A percentile compares a stretch with the other conserved stretches of the same genome.
Conservation (phyloP, 2,797 vertebrate genomes). For the Scomberomorus guttatus region DNA sequence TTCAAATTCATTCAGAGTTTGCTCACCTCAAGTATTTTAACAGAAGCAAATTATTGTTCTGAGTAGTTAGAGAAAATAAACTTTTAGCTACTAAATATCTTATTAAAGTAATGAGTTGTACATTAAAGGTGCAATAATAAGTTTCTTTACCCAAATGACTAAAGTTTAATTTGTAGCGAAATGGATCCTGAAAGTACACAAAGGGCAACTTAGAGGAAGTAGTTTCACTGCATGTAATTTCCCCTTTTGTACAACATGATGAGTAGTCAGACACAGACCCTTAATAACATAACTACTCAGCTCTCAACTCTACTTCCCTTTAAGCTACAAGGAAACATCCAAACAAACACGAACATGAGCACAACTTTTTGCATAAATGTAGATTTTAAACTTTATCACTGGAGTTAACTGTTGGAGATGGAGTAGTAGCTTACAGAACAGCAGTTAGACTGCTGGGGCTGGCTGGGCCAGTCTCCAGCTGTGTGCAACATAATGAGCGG, state of each 20-base stretch:
- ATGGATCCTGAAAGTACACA: conserved; percentile 36
- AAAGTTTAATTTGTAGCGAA: conserved; percentile 11
- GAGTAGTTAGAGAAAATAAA: neutral
- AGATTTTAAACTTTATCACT: conserved; percentile 7
- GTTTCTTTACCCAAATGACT: neutral
- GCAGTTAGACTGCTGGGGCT: conserved; percentile 13
- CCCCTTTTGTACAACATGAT: conserved; percentile 43
- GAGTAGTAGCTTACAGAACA: conserved; percentile 11
- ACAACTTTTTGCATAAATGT: conserved; percentile 15
- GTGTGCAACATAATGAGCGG: conserved; percentile 47
- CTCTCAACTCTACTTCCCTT: conserved; percentile 17
- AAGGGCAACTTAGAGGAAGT: conserved; percentile 46
- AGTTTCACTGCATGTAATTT: conserved; percentile 45
- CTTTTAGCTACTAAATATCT: neutral
- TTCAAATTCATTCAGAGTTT: neutral
- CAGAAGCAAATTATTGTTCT: neutral
- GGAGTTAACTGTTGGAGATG: neutral
- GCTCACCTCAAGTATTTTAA: too few species aligned
- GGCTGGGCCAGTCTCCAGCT: conserved; percentile 43
- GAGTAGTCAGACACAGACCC: neutral
- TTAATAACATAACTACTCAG: conserved; percentile 2
- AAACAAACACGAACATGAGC: neutral
- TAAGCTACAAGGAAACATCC: neutral
- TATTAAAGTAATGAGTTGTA: neutral
- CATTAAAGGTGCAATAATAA: neutral